Evolutionary conservation across 2,113 vertebrate species (phyloP).

Genomic region (Reinhardtius hippoglossoides): DNA sequence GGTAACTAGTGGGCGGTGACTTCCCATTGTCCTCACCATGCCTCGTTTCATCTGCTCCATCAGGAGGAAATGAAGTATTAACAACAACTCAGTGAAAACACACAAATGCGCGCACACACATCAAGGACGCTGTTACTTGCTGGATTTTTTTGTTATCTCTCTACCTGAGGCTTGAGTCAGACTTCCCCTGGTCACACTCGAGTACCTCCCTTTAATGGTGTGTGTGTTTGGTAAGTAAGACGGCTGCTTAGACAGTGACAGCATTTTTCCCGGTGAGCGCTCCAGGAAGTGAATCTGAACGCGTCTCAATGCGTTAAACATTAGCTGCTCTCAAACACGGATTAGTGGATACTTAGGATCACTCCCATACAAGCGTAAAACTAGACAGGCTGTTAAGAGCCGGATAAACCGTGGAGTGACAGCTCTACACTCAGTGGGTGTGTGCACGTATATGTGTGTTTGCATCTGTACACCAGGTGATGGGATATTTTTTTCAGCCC

Average conservation of each 20-base stretch:
- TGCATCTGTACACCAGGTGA: conserved; percentile 12
- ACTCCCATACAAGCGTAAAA: conserved; percentile 37
- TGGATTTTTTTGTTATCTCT: conserved; percentile 10
- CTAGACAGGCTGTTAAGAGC: conserved; percentile 51
- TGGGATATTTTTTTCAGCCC: background rate
- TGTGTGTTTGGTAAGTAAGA: conserved; percentile 25
- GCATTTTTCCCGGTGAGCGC: conserved; percentile 55
- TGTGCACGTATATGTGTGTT: background rate
- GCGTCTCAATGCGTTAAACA: conserved; percentile 67
- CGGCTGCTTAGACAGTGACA: conserved; percentile 57
- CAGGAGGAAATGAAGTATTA: conserved; percentile 34
- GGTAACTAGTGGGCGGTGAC: conserved; percentile 19
- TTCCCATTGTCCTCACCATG: conserved; percentile 30
- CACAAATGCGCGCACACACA: background rate
- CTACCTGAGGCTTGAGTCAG: conserved; percentile 30
- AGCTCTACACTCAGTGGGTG: conserved; percentile 28
- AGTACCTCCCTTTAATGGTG: conserved; percentile 19
- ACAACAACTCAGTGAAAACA: background rate
- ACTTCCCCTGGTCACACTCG: conserved; percentile 23
- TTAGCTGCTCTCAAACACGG: conserved; percentile 64
- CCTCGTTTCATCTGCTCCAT: conserved; percentile 25
- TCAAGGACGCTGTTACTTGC: background rate
- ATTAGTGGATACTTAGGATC: conserved; percentile 57
- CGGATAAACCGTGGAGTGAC: conserved; percentile 28
- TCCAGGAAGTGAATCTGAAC: conserved; percentile 59